Percentiles rank a stretch among this genome's conserved stretches.
Conservation (phyloP, 2,888 invertebrate species). For the Lucinisca nassula region DNA sequence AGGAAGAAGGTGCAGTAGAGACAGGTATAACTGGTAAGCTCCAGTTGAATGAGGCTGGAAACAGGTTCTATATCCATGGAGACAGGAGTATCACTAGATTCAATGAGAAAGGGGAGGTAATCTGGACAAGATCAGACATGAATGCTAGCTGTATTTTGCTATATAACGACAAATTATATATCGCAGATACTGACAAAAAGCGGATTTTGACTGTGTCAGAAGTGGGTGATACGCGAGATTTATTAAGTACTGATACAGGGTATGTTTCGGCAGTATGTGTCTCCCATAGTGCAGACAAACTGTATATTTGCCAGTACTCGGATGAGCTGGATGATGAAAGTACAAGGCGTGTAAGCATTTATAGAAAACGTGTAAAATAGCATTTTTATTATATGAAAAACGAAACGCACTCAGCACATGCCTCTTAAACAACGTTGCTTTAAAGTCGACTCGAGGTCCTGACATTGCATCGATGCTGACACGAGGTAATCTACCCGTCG, state of each 20-base stretch:
- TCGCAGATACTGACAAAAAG: conserved; percentile 52
- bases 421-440: no score
- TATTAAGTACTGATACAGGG: conserved; percentile 26
- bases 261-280: conserved; percentile 48
- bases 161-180: conserved; percentile 49
- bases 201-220: conserved; percentile 44
- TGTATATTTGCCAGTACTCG: conserved; percentile 56
- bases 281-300: conserved; percentile 24
- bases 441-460: no score
- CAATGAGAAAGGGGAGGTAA: conserved; percentile 39
- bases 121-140: conserved; percentile 53
- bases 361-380: neutral
- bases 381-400: no score
- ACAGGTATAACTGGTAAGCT: conserved; percentile 50
- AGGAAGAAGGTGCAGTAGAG: conserved; percentile 18
- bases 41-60: conserved; percentile 29
- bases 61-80: conserved; percentile 48
- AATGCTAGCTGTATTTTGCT: conserved; percentile 50
- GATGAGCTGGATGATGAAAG: conserved; percentile 47
- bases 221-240: conserved; percentile 30
- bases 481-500: no score
- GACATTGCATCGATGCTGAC: no score
- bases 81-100: conserved; percentile 49
- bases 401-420: no score
- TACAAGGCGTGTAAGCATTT: conserved; percentile 21